These are phyloP conservation scores for Zele albiditarsus DNA, from an alignment of 2,888 invertebrate species.

Conservation along the genomic window DNA sequence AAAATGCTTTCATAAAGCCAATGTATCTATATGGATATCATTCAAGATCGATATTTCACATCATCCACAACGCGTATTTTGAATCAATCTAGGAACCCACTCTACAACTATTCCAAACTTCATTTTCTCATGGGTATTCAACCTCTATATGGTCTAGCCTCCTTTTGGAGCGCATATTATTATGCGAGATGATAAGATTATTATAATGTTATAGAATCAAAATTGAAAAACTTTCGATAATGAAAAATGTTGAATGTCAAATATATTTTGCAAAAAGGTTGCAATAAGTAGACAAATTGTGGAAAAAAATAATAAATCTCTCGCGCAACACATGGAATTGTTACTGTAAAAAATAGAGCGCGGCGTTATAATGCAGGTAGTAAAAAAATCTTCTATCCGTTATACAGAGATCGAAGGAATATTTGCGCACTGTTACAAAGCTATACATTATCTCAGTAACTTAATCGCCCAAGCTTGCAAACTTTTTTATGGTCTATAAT, in stretches of 20 bases:
- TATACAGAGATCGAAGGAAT: neutral
- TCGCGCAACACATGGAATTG: constrained; percentile 43
- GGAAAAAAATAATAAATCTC: constrained; percentile 21
- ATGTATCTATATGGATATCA: too few species aligned
- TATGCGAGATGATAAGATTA: too few species aligned
- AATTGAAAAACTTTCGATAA: neutral
- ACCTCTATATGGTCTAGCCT: too few species aligned
- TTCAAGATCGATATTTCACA: too few species aligned
- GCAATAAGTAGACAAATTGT: neutral
- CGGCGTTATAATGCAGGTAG: neutral
- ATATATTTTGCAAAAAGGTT: neutral
- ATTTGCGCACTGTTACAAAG: constrained; percentile 12
- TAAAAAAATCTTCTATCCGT: constrained; percentile 21
- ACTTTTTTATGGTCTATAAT: constrained; percentile 66
- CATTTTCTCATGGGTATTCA: too few species aligned
- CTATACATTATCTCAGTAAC: constrained; percentile 56
- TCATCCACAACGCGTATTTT: too few species aligned
- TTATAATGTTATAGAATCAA: neutral
- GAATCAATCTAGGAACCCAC: too few species aligned
- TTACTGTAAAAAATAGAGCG: neutral
- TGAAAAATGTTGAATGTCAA: neutral
- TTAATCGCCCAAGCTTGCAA: constrained; percentile 64
- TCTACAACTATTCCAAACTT: too few species aligned
- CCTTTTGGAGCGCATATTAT: too few species aligned
- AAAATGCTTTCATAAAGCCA: too few species aligned